phyloP scores from a whole-genome alignment of 2,113 vertebrate species.

The Vulpes ferrilata region DNA sequence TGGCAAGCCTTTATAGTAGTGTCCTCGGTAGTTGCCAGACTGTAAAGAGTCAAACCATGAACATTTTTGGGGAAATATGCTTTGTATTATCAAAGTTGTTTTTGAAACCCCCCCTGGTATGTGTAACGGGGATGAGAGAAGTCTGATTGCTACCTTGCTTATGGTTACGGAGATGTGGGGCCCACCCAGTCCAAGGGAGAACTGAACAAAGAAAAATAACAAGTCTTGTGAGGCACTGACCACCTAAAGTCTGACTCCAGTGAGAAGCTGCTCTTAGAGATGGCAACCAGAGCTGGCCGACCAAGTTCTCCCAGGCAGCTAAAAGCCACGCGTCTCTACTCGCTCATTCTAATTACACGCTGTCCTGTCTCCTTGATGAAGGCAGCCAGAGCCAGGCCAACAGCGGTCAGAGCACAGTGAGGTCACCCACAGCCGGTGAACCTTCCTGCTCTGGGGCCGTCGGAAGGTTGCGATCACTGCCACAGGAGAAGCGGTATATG shows the following conservation, averaged over 20 bases:
- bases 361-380: background rate
- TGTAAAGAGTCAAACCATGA: background rate
- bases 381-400: background rate
- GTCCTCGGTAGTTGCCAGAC: background rate
- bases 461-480: background rate
- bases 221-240: background rate
- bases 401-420: background rate
- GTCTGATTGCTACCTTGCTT: background rate
- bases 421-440: background rate
- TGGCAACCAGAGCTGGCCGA: background rate
- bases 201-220: background rate
- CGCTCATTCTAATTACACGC: background rate
- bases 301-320: background rate
- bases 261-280: conserved; percentile 18
- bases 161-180: background rate
- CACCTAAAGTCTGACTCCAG: background rate
- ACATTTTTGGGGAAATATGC: background rate
- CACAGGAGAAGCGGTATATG: background rate
- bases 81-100: conserved; percentile 6
- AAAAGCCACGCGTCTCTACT: background rate
- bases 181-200: background rate
- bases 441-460: background rate
- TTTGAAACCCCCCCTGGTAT: background rate
- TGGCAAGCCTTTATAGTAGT: background rate
- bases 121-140: background rate